These are phyloP conservation scores for Helostoma temminkii DNA, from an alignment of 2,797 vertebrate species.

Conservation along the genomic window DNA sequence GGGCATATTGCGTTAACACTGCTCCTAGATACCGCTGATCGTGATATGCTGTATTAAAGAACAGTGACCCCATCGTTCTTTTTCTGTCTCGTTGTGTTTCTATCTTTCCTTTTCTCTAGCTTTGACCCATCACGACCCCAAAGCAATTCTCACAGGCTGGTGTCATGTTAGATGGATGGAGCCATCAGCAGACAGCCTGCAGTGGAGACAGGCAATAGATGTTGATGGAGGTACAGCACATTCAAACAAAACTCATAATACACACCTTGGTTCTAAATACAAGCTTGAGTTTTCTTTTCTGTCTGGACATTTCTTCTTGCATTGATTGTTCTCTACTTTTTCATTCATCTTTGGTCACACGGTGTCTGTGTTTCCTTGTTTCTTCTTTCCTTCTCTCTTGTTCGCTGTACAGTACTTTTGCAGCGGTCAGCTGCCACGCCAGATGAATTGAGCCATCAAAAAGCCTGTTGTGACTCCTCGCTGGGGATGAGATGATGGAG, in stretches of 20 bases:
- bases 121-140: slow-evolving; percentile 44
- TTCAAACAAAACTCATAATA: slow-evolving; percentile 27
- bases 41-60: slow-evolving; percentile 11
- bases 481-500: slow-evolving; percentile 38
- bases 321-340: not conserved
- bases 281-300: not conserved
- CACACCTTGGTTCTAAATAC: slow-evolving; percentile 16
- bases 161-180: slow-evolving; percentile 67
- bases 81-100: slow-evolving; percentile 15
- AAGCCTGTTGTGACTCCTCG: slow-evolving; percentile 19
- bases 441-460: slow-evolving; percentile 45
- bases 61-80: not conserved
- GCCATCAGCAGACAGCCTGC: slow-evolving; percentile 51
- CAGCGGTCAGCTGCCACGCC: slow-evolving; percentile 36
- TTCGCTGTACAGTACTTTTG: not conserved
- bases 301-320: not conserved
- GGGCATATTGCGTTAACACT: slow-evolving; percentile 11
- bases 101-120: slow-evolving; percentile 18
- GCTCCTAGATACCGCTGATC: slow-evolving; percentile 23
- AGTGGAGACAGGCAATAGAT: slow-evolving; percentile 18
- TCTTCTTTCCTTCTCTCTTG: not conserved
- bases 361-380: not conserved
- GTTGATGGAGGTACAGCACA: slow-evolving; percentile 31
- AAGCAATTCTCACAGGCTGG: slow-evolving; percentile 52
- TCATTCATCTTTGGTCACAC: not conserved